phyloP scores from a whole-genome alignment of 2,888 invertebrate species.

The Crepidodera aurea region DNA sequence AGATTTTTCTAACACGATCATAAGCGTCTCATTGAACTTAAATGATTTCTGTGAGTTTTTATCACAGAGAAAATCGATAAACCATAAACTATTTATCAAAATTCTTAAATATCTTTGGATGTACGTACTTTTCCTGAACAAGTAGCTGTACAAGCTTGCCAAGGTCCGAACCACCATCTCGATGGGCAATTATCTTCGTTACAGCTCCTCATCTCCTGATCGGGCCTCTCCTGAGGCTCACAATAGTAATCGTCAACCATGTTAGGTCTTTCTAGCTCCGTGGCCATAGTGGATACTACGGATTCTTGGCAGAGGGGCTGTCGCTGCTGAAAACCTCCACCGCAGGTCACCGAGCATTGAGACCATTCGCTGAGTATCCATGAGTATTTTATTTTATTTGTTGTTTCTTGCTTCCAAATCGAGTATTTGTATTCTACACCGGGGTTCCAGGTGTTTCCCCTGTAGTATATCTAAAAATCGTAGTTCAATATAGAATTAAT shows the following conservation, averaged over 20 bases:
- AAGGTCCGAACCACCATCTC: constrained; percentile 89
- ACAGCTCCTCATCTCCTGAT: constrained; percentile 71
- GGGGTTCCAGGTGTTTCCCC: constrained; percentile 77
- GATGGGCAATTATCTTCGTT: constrained; percentile 72
- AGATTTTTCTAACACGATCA: no score
- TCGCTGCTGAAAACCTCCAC: constrained; percentile 74
- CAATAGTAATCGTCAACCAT: constrained; percentile 58
- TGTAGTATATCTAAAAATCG: constrained; percentile 73
- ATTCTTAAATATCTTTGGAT: not conserved
- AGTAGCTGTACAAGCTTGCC: constrained; percentile 82
- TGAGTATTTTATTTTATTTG: constrained; percentile 67
- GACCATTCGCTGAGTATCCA: constrained; percentile 87
- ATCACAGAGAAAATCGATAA: no score
- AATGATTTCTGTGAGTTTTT: no score
- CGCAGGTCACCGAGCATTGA: constrained; percentile 79
- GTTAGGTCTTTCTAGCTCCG: constrained; percentile 58
- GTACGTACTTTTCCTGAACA: constrained; percentile 58
- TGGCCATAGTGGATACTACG: constrained; percentile 59
- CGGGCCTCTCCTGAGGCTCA: constrained; percentile 63
- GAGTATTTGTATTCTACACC: constrained; percentile 88
- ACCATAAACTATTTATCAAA: no score
- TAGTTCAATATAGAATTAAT: no score
- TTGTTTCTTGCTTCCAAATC: constrained; percentile 69
- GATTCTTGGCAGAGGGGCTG: constrained; percentile 63
- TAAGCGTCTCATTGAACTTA: no score